Conservation (phyloP, 2,797 vertebrate species). For the Gila robusta region DNA sequence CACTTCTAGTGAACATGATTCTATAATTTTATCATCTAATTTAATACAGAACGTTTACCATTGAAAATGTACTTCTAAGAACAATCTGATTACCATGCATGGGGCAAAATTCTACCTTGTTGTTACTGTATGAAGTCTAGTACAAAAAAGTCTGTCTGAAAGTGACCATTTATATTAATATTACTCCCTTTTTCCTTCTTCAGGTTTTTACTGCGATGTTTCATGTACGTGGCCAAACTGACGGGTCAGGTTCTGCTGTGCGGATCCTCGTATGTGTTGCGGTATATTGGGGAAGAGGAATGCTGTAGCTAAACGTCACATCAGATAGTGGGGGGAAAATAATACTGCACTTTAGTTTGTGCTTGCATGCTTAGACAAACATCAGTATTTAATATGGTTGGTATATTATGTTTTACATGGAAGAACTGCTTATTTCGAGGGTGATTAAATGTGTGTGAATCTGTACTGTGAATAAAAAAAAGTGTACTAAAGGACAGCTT, state of each 20-base stretch:
- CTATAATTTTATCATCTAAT: background rate
- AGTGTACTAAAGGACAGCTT: background rate
- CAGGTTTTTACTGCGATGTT: constrained; percentile 78
- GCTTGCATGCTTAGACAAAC: background rate
- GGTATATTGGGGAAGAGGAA: constrained; percentile 73
- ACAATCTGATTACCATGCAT: background rate
- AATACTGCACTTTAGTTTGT: background rate
- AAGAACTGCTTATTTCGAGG: background rate
- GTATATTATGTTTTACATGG: background rate
- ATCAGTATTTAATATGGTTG: background rate
- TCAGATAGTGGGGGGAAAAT: background rate
- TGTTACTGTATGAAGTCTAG: background rate
- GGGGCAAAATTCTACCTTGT: background rate
- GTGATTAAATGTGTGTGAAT: background rate
- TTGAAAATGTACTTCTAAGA: background rate
- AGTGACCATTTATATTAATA: too few relatives aligned
- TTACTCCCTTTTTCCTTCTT: background rate
- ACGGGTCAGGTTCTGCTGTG: constrained; percentile 81
- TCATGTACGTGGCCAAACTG: constrained; percentile 77
- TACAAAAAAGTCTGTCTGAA: background rate
- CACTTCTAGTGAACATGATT: background rate
- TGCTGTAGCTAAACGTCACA: constrained; percentile 37
- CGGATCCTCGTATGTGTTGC: constrained; percentile 75
- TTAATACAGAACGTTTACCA: background rate
- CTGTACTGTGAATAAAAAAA: background rate